A percentile compares a stretch with the other conserved stretches of the same genome.
Evolutionary conservation across 2,113 vertebrate species (phyloP).

Genomic region (Crypturellus undulatus): DNA sequence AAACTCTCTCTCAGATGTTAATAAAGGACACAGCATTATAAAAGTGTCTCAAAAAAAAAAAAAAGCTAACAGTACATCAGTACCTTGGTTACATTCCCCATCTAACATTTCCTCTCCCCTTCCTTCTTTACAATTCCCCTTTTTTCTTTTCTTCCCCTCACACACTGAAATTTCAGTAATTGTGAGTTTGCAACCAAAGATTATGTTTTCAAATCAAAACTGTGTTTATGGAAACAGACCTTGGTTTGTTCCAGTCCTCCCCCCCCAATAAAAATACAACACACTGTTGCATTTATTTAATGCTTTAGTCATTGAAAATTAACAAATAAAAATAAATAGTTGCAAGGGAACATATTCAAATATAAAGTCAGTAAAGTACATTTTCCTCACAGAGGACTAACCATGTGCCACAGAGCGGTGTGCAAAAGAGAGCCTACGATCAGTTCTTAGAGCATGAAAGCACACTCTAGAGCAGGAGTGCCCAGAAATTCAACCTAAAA

Average conservation of each 20-base stretch:
- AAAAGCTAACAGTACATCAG: not conserved
- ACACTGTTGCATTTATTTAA: not conserved
- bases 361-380: constrained; percentile 49
- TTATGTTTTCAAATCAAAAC: not conserved
- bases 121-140: not conserved
- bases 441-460: constrained; percentile 17
- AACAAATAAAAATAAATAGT: constrained; percentile 27
- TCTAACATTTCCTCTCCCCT: not conserved
- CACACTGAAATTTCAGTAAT: not conserved
- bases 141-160: not conserved
- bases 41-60: not conserved
- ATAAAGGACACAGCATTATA: not conserved
- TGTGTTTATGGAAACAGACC: not conserved
- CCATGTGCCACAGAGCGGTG: constrained; percentile 38
- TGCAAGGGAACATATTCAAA: constrained; percentile 46
- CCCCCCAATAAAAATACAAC: not conserved
- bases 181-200: not conserved
- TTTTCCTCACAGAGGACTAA: constrained; percentile 74
- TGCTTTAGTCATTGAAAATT: constrained; percentile 42
- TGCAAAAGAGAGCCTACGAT: constrained; percentile 29
- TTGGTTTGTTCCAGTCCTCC: not conserved
- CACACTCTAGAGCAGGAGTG: constrained; percentile 33
- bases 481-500: constrained; percentile 27
- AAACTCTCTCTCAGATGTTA: not conserved
- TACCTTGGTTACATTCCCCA: not conserved